A percentile compares a stretch with the other conserved stretches of the same genome.
phyloP scores from a whole-genome alignment of 2,113 vertebrate genomes.

The Agapornis roseicollis region DNA sequence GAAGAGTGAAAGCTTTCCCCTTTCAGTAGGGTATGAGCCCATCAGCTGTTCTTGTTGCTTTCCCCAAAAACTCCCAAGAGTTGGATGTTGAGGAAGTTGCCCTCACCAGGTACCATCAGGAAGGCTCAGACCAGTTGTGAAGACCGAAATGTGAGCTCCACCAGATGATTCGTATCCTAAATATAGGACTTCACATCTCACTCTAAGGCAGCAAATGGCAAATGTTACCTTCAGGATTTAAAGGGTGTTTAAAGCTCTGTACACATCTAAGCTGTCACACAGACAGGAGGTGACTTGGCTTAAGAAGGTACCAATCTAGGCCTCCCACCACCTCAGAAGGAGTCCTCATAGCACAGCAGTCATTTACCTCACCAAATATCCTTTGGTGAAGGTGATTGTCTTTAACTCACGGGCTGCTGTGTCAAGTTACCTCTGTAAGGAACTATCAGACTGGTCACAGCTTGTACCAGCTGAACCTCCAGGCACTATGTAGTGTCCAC shows the following conservation, averaged over 20 bases:
- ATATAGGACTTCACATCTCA: not conserved
- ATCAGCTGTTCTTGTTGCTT: not conserved
- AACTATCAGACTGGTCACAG: not conserved
- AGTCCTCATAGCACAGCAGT: not conserved
- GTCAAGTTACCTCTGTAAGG: not conserved
- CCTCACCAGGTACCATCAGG: not conserved
- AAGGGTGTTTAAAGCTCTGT: not conserved
- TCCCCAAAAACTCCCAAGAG: not conserved
- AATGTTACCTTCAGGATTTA: not conserved
- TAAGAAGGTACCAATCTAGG: not conserved
- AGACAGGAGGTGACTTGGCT: fast-evolving
- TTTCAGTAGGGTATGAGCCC: not conserved
- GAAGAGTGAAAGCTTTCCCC: not conserved
- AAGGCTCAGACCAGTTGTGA: not conserved
- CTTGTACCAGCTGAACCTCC: not conserved
- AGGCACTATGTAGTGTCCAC: fast-evolving
- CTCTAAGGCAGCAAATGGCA: not conserved
- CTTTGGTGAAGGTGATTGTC: not conserved
- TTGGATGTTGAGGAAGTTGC: not conserved
- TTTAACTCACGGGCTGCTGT: not conserved
- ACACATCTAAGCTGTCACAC: not conserved
- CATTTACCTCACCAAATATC: not conserved
- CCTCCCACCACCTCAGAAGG: not conserved
- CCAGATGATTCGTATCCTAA: not conserved
- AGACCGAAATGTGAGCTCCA: not conserved